A percentile compares a stretch with the other conserved stretches of the same genome.
Evolutionary conservation across 2,888 invertebrate species (phyloP).

Genomic region (Seira musarum): DNA sequence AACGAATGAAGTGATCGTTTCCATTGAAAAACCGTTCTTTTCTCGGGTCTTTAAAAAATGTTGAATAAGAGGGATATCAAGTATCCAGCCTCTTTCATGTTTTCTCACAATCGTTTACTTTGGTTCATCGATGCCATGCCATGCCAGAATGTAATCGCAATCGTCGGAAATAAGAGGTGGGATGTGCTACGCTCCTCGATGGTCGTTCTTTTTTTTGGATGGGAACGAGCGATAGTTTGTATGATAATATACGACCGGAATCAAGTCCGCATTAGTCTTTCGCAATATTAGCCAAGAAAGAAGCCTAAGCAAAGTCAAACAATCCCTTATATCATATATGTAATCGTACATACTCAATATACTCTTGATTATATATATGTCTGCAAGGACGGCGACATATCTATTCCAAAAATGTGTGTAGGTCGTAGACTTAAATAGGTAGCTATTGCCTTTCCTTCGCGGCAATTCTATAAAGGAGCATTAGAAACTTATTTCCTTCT

Average conservation of each 20-base stretch:
- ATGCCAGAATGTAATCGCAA: conserved; percentile 1
- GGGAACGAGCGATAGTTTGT: conserved; percentile 31
- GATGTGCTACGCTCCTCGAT: background rate
- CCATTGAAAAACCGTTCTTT: conserved; percentile 12
- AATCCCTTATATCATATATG: background rate
- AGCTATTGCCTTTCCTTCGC: background rate
- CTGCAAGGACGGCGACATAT: background rate
- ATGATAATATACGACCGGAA: conserved; percentile 37
- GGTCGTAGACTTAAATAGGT: no score
- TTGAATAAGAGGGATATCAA: conserved; percentile 47
- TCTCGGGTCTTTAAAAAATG: conserved; percentile 5
- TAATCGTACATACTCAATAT: background rate
- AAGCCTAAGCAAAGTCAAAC: background rate
- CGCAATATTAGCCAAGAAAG: background rate
- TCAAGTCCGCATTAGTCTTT: conserved; percentile 21
- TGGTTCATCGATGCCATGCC: background rate
- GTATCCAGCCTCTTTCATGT: conserved; percentile 61
- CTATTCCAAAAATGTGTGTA: background rate
- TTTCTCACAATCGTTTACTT: conserved; percentile 56
- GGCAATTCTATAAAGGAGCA: background rate
- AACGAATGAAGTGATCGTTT: conserved; percentile 13
- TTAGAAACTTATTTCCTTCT: conserved; percentile 2
- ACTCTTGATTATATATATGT: conserved; percentile 15
- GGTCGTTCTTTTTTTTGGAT: conserved; percentile 15
- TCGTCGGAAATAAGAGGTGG: conserved; percentile 4